Evolutionary conservation across 2,888 invertebrate genomes (phyloP).

Genomic region (Xiphydria camelus): DNA sequence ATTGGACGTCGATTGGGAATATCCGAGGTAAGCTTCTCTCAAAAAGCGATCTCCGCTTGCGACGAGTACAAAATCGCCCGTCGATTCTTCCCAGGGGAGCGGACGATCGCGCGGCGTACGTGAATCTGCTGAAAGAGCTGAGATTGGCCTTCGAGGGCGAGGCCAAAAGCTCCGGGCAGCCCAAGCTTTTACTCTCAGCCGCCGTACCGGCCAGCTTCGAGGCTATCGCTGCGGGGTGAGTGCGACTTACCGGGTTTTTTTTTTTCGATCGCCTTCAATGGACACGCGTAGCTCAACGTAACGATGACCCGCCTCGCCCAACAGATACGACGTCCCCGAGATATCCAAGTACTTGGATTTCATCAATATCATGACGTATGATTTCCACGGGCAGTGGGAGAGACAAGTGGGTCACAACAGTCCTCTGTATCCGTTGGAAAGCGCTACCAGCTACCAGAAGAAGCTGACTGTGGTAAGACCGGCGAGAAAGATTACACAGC

Average conservation of each 20-base stretch:
- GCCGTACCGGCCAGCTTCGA: conserved; percentile 93
- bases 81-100: conserved; percentile 76
- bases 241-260: conserved; percentile 1
- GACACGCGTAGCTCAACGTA: too few relatives aligned
- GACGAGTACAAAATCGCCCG: too few relatives aligned
- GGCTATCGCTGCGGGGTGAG: conserved; percentile 84
- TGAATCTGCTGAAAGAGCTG: conserved; percentile 83
- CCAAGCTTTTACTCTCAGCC: conserved; percentile 77
- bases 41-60: too few relatives aligned
- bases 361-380: conserved; percentile 94
- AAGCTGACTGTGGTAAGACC: conserved; percentile 83
- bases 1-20: conserved; percentile 93
- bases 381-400: conserved; percentile 95
- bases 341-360: conserved; percentile 92
- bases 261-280: too few relatives aligned
- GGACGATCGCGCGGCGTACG: conserved; percentile 83
- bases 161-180: conserved; percentile 84
- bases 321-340: conserved; percentile 86
- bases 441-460: conserved; percentile 88
- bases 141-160: conserved; percentile 90
- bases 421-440: conserved; percentile 85
- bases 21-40: conserved; percentile 67
- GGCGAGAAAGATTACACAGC: too few relatives aligned
- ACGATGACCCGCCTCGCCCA: too few relatives aligned
- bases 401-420: conserved; percentile 91